These are phyloP conservation scores for Tetraodon nigroviridis DNA, from an alignment of 2,113 vertebrate genomes.

Conservation along the genomic window DNA sequence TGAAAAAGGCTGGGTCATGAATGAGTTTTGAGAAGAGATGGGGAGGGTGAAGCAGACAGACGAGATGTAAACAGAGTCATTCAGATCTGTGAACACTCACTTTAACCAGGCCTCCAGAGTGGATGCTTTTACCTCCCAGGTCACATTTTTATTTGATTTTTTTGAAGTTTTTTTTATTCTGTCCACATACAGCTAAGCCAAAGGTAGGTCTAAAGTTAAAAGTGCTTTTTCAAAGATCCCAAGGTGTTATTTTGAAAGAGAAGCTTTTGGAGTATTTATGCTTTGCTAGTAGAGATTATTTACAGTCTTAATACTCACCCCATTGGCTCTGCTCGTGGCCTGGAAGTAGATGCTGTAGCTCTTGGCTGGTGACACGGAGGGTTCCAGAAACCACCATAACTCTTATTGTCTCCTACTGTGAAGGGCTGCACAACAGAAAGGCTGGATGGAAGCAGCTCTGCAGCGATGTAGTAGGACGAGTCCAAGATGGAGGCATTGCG, in stretches of 20 bases:
- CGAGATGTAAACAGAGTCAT: no score
- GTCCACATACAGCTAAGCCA: no score
- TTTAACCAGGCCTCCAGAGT: no score
- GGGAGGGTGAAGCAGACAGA: no score
- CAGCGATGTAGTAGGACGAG: conserved; percentile 91
- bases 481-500: conserved; percentile 85
- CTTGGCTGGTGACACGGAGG: conserved; percentile 91
- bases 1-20: conserved; percentile 34
- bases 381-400: conserved; percentile 96
- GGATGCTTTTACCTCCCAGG: no score
- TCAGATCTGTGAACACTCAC: no score
- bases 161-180: no score
- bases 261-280: no score
- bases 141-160: no score
- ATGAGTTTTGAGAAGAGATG: conserved; percentile 33
- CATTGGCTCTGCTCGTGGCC: conserved; percentile 93
- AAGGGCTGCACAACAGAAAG: conserved; percentile 87
- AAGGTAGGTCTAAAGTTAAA: no score
- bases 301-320: conserved; percentile 75
- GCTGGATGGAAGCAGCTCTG: conserved; percentile 85
- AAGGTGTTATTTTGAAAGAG: no score
- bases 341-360: conserved; percentile 99
- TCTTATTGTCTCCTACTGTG: conserved; percentile 96
- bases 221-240: not conserved
- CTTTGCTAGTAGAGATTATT: not conserved